Base-by-base conservation (phyloP, 2,113 vertebrate genomes). In the Oryzias javanicus region DNA sequence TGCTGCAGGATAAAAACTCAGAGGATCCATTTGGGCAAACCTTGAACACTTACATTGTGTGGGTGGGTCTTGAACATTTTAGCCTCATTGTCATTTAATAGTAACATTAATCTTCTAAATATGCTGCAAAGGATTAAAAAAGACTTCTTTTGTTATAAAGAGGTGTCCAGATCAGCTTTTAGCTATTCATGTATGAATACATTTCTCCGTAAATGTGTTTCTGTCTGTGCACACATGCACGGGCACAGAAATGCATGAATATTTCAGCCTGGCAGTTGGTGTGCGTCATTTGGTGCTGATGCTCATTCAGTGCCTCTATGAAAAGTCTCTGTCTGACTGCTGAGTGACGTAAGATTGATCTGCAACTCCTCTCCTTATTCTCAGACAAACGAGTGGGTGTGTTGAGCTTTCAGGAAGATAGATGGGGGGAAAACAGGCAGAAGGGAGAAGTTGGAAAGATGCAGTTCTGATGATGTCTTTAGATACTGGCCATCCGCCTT, bases 271-370 rank as follows among this genome's bases (percentile, higher is more conserved):
- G 84, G 75, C 74, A 83, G 80, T 76, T 83, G 82, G 73, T 68
- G 76, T 90, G 90, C 86, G 84, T 90, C 91, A 91, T 59, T 35
- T 42, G 46, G 45, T 29, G 71, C 51, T 59, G 49, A 64, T 83
- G 82, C 81, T 88, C 85, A 76, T 86, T 88, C 82, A 76, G 72
- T 62, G 78, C 65, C 60, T 68, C 76, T 66, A 71, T 81, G 81
- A 79, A 85, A 85, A 79, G 84, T 90, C 80, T 73, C 70, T 1
- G 81, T 61, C 82, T 82, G 81, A 76, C 70, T 76, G 81, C 12
- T 83, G 88, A 84, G 72, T 88, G 89, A 90, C 86, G 87, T 81
- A 84, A 90, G 85, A 78, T 79, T 87, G 82, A 86, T 79, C 50
- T 80, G 83, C 24, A 82, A 81, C 81, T 88, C 86, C 79, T 90